phyloP scores from a whole-genome alignment of 2,888 invertebrate species.

The Lutraria lutraria region DNA sequence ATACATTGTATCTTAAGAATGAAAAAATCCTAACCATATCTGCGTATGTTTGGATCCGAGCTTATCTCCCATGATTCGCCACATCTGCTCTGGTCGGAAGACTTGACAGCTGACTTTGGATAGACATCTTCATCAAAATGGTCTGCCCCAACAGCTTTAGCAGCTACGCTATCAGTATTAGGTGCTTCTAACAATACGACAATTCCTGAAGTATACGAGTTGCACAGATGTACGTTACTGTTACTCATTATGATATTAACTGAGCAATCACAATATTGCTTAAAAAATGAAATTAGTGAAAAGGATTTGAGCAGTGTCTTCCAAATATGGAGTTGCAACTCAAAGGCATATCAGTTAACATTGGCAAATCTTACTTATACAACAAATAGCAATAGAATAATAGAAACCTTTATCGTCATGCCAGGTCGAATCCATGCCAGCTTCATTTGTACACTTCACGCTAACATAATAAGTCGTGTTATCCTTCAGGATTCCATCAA shows the following conservation, averaged over 20 bases:
- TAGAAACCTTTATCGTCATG: conserved; percentile 66
- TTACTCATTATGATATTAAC: background rate
- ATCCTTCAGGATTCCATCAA: conserved; percentile 71
- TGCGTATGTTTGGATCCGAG: conserved; percentile 61
- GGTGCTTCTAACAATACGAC: conserved; percentile 70
- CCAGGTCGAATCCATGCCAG: conserved; percentile 60
- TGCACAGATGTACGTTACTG: background rate
- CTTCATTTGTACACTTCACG: conserved; percentile 73
- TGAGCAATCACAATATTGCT: too few species aligned
- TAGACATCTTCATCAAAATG: conserved; percentile 60
- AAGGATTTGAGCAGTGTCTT: too few species aligned
- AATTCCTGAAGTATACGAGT: conserved; percentile 63
- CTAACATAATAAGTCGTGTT: conserved; percentile 73
- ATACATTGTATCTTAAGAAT: too few species aligned
- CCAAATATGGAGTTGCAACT: background rate
- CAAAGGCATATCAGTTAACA: background rate
- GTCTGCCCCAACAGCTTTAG: conserved; percentile 61
- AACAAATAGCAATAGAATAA: conserved; percentile 44
- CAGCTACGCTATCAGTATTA: conserved; percentile 63
- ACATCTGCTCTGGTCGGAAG: conserved; percentile 61
- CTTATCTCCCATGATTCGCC: conserved; percentile 66
- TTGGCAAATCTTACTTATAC: background rate
- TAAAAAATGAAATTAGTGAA: too few species aligned
- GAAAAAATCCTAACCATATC: conserved; percentile 72
- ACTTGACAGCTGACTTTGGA: conserved; percentile 64